Conservation (phyloP, 92 coral and sea anemone species). For the Ricordea florida region DNA sequence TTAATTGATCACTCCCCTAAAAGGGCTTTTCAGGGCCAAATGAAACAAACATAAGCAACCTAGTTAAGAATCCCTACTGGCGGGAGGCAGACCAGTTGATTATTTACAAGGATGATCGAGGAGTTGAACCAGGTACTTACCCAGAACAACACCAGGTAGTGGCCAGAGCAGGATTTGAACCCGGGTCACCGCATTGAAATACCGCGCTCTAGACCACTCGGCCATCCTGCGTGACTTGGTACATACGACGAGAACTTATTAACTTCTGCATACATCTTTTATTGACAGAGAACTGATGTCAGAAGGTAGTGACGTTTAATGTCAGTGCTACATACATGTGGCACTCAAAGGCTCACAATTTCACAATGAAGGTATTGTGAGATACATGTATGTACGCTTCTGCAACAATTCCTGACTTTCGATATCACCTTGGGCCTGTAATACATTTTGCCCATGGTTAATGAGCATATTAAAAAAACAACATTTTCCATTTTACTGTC, state of each 20-base stretch:
- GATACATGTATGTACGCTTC: not conserved
- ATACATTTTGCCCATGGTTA: not conserved
- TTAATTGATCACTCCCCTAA: too few relatives aligned
- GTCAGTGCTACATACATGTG: constrained; percentile 7
- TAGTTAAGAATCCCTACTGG: too few relatives aligned
- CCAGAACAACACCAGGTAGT: too few relatives aligned
- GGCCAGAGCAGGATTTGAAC: too few relatives aligned
- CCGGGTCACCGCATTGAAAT: too few relatives aligned
- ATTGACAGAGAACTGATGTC: constrained; percentile 16
- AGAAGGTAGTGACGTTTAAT: constrained; percentile 1
- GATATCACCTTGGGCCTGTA: not conserved
- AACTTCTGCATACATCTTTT: constrained; percentile 2
- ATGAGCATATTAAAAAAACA: not conserved
- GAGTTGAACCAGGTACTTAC: too few relatives aligned
- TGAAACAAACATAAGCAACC: too few relatives aligned
- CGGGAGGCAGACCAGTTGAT: too few relatives aligned
- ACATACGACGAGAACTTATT: not conserved
- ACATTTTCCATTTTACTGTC: constrained; percentile 4
- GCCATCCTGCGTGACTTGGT: constrained; percentile 9
- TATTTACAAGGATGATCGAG: too few relatives aligned
- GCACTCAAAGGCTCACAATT: constrained; percentile 1
- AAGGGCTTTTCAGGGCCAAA: too few relatives aligned
- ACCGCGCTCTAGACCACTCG: too few relatives aligned
- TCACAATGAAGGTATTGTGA: not conserved
- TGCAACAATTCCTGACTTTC: not conserved